Evolutionary conservation across 2,888 invertebrate species (phyloP).

Genomic region (Epiblema foenella): DNA sequence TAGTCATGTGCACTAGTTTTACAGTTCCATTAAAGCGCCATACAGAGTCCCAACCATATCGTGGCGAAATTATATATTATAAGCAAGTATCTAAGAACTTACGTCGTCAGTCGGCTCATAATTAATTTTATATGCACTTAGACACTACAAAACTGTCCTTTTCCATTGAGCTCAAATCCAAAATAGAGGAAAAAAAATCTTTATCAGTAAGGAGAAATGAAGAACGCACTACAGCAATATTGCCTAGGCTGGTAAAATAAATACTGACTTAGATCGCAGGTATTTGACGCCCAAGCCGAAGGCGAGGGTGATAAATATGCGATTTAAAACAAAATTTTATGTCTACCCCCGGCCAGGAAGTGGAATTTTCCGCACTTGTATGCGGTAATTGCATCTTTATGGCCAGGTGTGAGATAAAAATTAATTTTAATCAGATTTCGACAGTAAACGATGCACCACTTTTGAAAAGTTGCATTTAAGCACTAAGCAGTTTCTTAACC

Average conservation of each 20-base stretch:
- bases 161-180: conserved; percentile 60
- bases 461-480: too few relatives aligned
- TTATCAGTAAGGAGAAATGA: background rate
- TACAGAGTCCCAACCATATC: conserved; percentile 61
- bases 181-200: conserved; percentile 35
- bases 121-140: conserved; percentile 65
- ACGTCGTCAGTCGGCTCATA: conserved; percentile 72
- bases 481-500: too few relatives aligned
- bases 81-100: conserved; percentile 60
- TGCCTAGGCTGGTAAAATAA: too few relatives aligned
- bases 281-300: too few relatives aligned
- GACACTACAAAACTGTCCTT: conserved; percentile 59
- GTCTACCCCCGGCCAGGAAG: too few relatives aligned
- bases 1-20: conserved; percentile 29
- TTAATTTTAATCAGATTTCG: background rate
- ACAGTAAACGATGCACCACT: too few relatives aligned
- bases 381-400: background rate
- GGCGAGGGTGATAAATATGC: too few relatives aligned
- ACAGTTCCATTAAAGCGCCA: conserved; percentile 50
- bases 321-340: too few relatives aligned
- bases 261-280: too few relatives aligned
- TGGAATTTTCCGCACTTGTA: too few relatives aligned
- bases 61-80: conserved; percentile 63
- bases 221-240: conserved; percentile 18
- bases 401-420: too few relatives aligned